Conservation (phyloP, 2,888 invertebrate genomes). For the Phoronis australis region DNA sequence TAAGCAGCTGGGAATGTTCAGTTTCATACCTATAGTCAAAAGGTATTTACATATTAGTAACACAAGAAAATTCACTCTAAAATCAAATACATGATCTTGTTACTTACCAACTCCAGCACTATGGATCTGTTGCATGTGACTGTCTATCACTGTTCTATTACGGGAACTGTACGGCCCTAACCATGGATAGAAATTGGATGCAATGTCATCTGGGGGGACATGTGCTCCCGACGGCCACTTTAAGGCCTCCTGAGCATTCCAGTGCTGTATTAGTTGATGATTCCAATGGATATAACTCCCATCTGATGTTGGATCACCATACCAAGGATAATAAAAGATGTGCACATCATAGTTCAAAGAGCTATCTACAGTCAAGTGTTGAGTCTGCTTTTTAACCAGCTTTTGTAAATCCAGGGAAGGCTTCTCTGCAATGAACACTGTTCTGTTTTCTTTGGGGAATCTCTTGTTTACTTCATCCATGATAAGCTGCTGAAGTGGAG, state of each 20-base stretch:
- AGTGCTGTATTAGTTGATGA: slow-evolving; percentile 48
- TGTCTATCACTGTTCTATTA: slow-evolving; percentile 56
- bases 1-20: too few relatives aligned
- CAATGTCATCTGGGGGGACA: slow-evolving; percentile 58
- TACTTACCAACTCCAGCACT: slow-evolving; percentile 57
- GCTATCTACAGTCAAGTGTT: not conserved
- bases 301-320: slow-evolving; percentile 41
- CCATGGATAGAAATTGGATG: slow-evolving; percentile 57
- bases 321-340: slow-evolving; percentile 55
- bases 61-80: too few relatives aligned
- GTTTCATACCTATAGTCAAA: too few relatives aligned
- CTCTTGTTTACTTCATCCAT: too few relatives aligned
- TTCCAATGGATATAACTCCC: slow-evolving; percentile 51
- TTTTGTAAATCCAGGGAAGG: not conserved
- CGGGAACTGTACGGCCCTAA: slow-evolving; percentile 59
- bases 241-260: slow-evolving; percentile 46
- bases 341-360: slow-evolving; percentile 45
- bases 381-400: not conserved
- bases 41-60: too few relatives aligned
- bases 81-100: too few relatives aligned
- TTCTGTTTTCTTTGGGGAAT: too few relatives aligned
- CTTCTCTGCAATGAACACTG: too few relatives aligned
- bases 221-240: slow-evolving; percentile 57
- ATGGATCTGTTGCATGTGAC: slow-evolving; percentile 62
- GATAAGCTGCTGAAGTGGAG: too few relatives aligned